These are phyloP conservation scores for Fissipunctia ypsillon DNA, from an alignment of 2,888 invertebrate genomes.

Conservation along the genomic window DNA sequence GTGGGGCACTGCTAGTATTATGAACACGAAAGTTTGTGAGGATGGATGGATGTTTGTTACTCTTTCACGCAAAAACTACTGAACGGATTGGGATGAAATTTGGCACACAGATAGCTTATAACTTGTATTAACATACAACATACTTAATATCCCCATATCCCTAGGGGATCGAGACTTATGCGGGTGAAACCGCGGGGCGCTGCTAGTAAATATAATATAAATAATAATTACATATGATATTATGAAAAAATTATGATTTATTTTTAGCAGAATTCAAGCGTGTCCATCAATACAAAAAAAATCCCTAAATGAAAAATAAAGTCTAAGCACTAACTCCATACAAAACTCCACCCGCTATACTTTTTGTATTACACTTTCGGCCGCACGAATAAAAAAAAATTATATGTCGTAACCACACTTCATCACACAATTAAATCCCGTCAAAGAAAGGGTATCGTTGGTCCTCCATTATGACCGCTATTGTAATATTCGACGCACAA, in stretches of 20 bases:
- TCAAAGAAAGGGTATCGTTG: constrained; percentile 90
- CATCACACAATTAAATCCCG: constrained; percentile 90
- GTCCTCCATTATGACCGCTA: constrained; percentile 87
- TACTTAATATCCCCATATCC: no score
- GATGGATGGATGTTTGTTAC: no score
- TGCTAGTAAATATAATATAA: no score
- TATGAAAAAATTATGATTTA: background rate
- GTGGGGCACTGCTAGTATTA: no score
- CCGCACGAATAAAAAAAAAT: constrained; percentile 71
- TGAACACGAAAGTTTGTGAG: no score
- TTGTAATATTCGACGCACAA: constrained; percentile 89
- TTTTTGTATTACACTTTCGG: constrained; percentile 73
- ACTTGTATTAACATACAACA: no score
- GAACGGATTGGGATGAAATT: no score
- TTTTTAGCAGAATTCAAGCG: background rate
- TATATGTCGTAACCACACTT: constrained; percentile 89
- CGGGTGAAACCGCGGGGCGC: no score
- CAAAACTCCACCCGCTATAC: constrained; percentile 62
- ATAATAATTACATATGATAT: background rate
- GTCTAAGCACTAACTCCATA: constrained; percentile 23
- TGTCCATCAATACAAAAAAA: no score
- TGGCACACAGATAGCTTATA: no score
- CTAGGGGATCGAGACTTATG: no score
- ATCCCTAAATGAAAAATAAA: background rate
- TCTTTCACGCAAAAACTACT: no score